phyloP scores from a whole-genome alignment of 2,113 vertebrate genomes.

The Poecile atricapillus region DNA sequence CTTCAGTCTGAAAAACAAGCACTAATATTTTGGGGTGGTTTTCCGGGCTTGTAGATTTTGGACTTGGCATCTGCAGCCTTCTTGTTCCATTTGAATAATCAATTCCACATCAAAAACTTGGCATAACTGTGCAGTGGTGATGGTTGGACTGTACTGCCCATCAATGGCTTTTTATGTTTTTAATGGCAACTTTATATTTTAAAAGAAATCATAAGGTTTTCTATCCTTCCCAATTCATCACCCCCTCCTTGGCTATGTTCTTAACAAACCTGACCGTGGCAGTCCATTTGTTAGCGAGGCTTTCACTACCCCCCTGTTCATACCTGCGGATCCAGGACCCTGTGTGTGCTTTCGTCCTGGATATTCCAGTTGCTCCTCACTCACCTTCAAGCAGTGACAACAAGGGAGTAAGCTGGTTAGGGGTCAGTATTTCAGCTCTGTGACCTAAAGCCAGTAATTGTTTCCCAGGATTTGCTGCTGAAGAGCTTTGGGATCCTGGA shows the following conservation, averaged over 20 bases:
- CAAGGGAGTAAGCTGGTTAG: background rate
- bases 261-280: accelerated
- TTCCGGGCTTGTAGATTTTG: background rate
- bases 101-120: background rate
- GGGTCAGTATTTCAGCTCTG: background rate
- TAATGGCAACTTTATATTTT: background rate
- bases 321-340: background rate
- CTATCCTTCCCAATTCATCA: background rate
- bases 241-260: background rate
- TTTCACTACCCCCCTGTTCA: background rate
- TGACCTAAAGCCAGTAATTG: background rate
- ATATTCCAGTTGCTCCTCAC: background rate
- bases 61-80: background rate
- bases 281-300: background rate
- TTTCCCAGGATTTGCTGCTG: background rate
- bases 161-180: background rate
- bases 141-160: background rate
- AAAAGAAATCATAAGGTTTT: background rate
- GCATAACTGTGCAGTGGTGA: background rate
- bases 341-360: accelerated
- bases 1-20: background rate
- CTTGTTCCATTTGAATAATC: background rate
- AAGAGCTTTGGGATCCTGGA: background rate
- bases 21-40: background rate
- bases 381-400: background rate